phyloP scores from a whole-genome alignment of 92 coral and sea anemone genomes.

The Phymanthus crucifer region DNA sequence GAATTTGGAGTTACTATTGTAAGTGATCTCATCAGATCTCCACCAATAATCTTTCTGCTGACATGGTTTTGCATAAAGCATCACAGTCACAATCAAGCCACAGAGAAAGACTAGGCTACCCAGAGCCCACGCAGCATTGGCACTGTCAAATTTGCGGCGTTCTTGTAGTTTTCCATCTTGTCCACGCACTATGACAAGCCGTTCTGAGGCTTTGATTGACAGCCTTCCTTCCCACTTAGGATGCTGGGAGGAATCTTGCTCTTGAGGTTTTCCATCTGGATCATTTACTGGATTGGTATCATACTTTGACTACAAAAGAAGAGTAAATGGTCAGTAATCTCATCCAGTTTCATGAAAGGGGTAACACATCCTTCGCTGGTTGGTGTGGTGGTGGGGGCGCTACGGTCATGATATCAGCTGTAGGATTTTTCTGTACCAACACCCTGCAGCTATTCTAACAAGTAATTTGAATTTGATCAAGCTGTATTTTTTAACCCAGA shows the following conservation, averaged over 20 bases:
- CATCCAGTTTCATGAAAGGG: neutral
- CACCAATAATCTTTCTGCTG: conserved; percentile 87
- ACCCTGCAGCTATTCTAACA: too few relatives aligned
- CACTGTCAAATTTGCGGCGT: conserved; percentile 73
- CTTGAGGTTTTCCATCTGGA: neutral
- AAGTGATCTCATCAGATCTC: conserved; percentile 64
- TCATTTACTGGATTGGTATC: neutral
- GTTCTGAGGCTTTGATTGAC: conserved; percentile 54
- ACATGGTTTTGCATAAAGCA: conserved; percentile 88
- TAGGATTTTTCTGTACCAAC: too few relatives aligned
- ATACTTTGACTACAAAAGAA: conserved; percentile 16
- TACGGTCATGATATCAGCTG: too few relatives aligned
- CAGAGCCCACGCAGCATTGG: conserved; percentile 96
- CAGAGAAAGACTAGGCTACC: conserved; percentile 87
- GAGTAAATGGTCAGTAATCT: neutral
- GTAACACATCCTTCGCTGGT: too few relatives aligned
- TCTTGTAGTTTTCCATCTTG: conserved; percentile 43
- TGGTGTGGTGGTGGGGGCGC: too few relatives aligned
- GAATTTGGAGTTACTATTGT: conserved; percentile 83
- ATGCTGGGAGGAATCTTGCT: neutral
- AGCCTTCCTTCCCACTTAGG: conserved; percentile 17
- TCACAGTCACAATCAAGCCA: conserved; percentile 61
- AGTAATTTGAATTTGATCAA: too few relatives aligned
- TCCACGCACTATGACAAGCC: conserved; percentile 55
- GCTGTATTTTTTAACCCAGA: too few relatives aligned